Base-by-base conservation (phyloP, 2,797 vertebrate species). In the Bovichtus variegatus region DNA sequence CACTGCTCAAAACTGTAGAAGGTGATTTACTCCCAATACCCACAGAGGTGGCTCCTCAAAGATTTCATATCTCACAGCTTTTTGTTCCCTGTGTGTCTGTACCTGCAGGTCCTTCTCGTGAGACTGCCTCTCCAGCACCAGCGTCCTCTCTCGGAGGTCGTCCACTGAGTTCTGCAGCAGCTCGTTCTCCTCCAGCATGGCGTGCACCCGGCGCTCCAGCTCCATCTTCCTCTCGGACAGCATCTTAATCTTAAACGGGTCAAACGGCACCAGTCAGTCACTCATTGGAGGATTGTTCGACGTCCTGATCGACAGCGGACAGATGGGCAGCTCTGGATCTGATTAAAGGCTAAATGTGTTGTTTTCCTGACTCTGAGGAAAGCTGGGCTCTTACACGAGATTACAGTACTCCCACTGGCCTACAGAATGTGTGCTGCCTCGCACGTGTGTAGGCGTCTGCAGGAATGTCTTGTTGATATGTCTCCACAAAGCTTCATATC, bases 21-120 rank as follows among this genome's bases (percentile, higher is more conserved):
- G n/a, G n/a, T n/a, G n/a, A n/a, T n/a, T n/a, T n/a, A n/a, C n/a
- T n/a, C n/a, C n/a, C n/a, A n/a, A n/a, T n/a, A n/a, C n/a, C n/a
- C n/a, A n/a, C n/a, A n/a, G n/a, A n/a, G n/a, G n/a, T n/a, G n/a
- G n/a, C n/a, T n/a, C n/a, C n/a, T n/a, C n/a, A n/a, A n/a, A n/a
- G n/a, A n/a, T n/a, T n/a, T n/a, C n/a, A n/a, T n/a, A n/a, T n/a
- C n/a, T n/a, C n/a, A n/a, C n/a, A n/a, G n/a, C n/a, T n/a, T n/a
- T n/a, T n/a, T n/a, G n/a, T n/a, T n/a, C n/a, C n/a, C n/a, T n/a
- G n/a, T n/a, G n/a, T n/a, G 27, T 62, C 9, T 2, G 13, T 92
- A 99, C 98, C 97, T 98, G 98, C 11, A 96, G 82, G 89, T 99
- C 97, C 87, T 98, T 99, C 84, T 97, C 96, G 21, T 97, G 96